Conservation (phyloP, 2,113 vertebrate species). For the Smithornis capensis region DNA sequence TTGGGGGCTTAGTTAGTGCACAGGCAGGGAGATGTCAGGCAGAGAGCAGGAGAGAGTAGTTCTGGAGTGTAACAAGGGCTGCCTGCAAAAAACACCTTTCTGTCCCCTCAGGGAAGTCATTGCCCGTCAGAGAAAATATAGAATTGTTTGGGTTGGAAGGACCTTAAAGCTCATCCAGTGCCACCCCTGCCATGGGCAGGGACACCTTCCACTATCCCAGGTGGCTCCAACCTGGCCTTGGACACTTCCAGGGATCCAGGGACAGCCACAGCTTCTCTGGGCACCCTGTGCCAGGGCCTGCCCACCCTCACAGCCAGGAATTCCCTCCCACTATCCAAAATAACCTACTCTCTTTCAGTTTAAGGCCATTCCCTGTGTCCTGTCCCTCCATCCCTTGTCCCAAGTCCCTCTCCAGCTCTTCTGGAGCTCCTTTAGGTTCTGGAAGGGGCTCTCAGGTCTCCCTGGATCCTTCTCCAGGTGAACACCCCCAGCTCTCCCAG, state of each 20-base stretch:
- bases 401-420: background rate
- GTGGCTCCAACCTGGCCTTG: background rate
- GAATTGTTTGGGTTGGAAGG: background rate
- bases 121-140: background rate
- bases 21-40: background rate
- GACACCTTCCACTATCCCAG: background rate
- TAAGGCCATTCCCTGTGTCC: background rate
- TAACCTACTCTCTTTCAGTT: fast-evolving
- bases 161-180: fast-evolving
- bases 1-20: background rate
- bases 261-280: background rate
- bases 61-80: background rate
- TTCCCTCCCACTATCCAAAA: background rate
- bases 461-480: background rate
- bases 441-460: fast-evolving
- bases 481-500: background rate
- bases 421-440: background rate
- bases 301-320: fast-evolving
- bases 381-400: background rate
- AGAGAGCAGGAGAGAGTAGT: background rate
- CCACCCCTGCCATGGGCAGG: background rate
- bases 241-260: background rate
- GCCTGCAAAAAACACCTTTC: background rate
- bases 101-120: background rate
- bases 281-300: background rate